Base-by-base conservation (phyloP, 2,113 vertebrate species). In the Rhizomys pruinosus region DNA sequence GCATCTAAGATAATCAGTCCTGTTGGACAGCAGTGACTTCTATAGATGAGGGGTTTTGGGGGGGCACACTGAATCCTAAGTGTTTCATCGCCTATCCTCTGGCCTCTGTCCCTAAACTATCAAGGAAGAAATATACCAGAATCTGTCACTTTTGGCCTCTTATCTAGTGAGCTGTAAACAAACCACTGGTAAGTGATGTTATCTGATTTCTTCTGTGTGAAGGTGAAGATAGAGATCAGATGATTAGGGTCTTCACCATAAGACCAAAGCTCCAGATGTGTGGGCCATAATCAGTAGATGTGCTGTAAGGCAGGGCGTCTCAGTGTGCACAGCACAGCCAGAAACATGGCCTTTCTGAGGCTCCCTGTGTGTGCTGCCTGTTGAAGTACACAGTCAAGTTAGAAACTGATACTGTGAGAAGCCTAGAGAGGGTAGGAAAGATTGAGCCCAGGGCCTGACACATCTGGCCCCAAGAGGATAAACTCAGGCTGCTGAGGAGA, bases 121-220 rank as follows among this genome's bases (percentile, higher is more conserved):
- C 47, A 82, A 86, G 79, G 39, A 64, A 89, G 44, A 86, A 57
- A 77, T 23, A 29, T n/a, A 42, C 52, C 13, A 57, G 59, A 89
- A 86, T 74, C 39, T 39, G 11, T 68, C 57, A 20, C 23, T 74
- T 87, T 68, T 16, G 11, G 9, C 25, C 13, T n/a, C 64, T 71
- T 9, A 7, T 23, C 81, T 12, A 32, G 19, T 29, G 23, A 77
- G 17, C 63, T n/a, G 19, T 76, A 93, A 89, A 76, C 32, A 34
- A 82, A 81, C 52, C 64, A 32, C 25, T 3, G 3, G 15, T n/a
- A 25, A 6, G 0, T 0, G 16, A 80, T 73, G 77, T 23, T 80
- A 8, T 72, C 76, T 90, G 73, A 72, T 81, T 95, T 94, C 81
- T 91, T 90, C 72, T 47, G 37, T 5, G 85, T 77, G 55, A 72